phyloP scores from a whole-genome alignment of 1,140 invertebrate genomes.

The Diachasma alloeum region DNA sequence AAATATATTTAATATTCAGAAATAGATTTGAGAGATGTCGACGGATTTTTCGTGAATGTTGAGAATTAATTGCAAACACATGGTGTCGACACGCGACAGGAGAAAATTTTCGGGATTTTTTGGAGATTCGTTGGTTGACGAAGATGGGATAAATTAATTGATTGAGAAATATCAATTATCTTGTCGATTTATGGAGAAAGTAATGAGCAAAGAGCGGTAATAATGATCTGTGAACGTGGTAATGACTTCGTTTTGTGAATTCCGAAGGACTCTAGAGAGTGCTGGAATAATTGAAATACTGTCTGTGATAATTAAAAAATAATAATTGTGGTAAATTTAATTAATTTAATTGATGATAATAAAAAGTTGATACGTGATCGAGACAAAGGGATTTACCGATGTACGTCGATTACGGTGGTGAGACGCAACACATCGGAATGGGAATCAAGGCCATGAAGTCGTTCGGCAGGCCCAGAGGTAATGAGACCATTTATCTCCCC shows the following conservation, averaged over 20 bases:
- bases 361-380: background rate
- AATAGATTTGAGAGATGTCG: constrained; percentile 16
- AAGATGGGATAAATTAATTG: background rate
- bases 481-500: constrained; percentile 23
- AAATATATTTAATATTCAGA: constrained; percentile 10
- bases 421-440: constrained; percentile 61
- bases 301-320: constrained; percentile 9
- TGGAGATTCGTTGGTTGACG: background rate
- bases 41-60: constrained; percentile 39
- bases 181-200: background rate
- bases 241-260: background rate
- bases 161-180: background rate
- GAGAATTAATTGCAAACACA: constrained; percentile 60
- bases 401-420: constrained; percentile 61
- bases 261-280: background rate
- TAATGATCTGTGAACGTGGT: background rate
- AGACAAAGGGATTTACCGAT: constrained; percentile 47
- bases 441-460: constrained; percentile 69
- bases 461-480: constrained; percentile 66
- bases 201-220: background rate
- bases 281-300: constrained; percentile 18
- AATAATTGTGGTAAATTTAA: constrained; percentile 15
- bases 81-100: constrained; percentile 45
- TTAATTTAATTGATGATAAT: constrained; percentile 44
- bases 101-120: background rate